phyloP scores from a whole-genome alignment of 1,140 invertebrate species.

The Drosophila sproati region DNA sequence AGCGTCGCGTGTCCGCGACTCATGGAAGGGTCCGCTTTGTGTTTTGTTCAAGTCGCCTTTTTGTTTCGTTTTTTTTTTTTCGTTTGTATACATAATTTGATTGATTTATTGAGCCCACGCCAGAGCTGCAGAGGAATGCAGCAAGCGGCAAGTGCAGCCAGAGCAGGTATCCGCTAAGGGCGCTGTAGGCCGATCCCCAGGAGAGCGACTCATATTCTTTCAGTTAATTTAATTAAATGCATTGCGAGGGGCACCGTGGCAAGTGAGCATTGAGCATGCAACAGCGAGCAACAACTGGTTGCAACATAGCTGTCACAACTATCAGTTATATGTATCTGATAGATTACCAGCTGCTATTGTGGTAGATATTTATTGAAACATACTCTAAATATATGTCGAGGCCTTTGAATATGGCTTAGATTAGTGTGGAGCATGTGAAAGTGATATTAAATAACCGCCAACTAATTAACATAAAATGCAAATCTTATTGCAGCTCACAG shows the following conservation, averaged over 20 bases:
- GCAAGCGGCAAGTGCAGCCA: slow-evolving; percentile 26
- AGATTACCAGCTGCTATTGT: slow-evolving; percentile 5
- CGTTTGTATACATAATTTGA: slow-evolving; percentile 55
- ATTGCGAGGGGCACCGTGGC: slow-evolving; percentile 23
- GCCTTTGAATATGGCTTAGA: not conserved
- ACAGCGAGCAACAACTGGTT: not conserved
- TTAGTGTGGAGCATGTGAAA: not conserved
- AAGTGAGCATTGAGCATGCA: not conserved
- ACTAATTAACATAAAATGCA: slow-evolving; percentile 6
- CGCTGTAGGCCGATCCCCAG: slow-evolving; percentile 20
- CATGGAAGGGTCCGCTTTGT: slow-evolving; percentile 22
- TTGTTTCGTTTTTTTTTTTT: slow-evolving; percentile 10
- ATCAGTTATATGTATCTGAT: slow-evolving; percentile 49
- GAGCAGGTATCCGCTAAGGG: slow-evolving; percentile 28
- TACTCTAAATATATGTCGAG: not conserved
- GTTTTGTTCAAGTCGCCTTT: slow-evolving; percentile 38
- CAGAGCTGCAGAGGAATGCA: slow-evolving; percentile 11
- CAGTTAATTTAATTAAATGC: slow-evolving; percentile 72
- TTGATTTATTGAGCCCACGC: slow-evolving; percentile 70
- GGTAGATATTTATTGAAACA: not conserved
- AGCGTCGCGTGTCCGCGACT: slow-evolving; percentile 51
- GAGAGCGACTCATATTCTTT: slow-evolving; percentile 4
- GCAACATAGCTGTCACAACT: slow-evolving; percentile 58
- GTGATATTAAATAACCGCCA: not conserved
- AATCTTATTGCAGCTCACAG: not conserved